Conservation (phyloP, 2,113 vertebrate genomes). For the Salvelinus fontinalis region DNA sequence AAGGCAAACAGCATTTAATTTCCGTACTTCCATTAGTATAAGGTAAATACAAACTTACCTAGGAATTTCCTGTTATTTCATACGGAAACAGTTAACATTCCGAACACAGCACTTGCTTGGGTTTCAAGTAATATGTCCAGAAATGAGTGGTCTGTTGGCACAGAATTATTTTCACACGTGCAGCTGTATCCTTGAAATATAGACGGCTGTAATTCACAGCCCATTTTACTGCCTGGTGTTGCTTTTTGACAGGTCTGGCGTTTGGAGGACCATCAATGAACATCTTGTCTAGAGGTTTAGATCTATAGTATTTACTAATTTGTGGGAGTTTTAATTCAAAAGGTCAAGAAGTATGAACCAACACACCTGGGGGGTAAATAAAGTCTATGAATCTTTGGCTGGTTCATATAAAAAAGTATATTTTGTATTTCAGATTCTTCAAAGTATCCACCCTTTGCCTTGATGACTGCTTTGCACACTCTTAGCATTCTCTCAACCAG, state of each 20-base stretch:
- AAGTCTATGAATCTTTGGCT: no score
- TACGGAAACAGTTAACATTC: constrained; percentile 54
- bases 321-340: constrained; percentile 1
- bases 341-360: background rate
- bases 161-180: constrained; percentile 45
- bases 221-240: constrained; percentile 19
- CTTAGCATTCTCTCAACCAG: no score
- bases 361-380: background rate
- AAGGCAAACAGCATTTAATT: constrained; percentile 51
- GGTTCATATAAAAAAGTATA: no score
- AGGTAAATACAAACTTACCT: constrained; percentile 60
- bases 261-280: background rate
- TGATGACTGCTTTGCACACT: no score
- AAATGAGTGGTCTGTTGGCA: constrained; percentile 41
- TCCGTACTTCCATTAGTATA: constrained; percentile 54
- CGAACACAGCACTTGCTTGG: constrained; percentile 46
- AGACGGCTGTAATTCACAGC: constrained; percentile 22
- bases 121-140: constrained; percentile 53
- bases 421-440: no score
- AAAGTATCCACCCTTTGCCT: no score
- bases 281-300: background rate
- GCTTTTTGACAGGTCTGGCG: background rate
- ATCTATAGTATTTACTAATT: background rate
- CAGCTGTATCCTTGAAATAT: constrained; percentile 50
- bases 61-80: constrained; percentile 74